Conservation (phyloP, 1,140 invertebrate species). For the Muscidifurax raptorellus region DNA sequence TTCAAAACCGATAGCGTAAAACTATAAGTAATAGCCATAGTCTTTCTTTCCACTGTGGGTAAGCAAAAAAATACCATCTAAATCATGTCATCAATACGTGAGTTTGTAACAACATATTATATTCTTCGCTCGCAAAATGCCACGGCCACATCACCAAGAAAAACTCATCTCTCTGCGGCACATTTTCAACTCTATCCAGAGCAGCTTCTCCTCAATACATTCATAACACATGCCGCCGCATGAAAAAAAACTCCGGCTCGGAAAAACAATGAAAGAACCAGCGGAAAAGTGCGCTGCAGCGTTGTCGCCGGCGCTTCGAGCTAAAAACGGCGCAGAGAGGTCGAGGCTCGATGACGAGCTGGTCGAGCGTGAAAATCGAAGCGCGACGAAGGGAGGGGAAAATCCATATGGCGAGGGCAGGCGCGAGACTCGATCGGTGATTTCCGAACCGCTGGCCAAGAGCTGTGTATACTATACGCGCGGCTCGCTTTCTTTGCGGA, state of each 20-base stretch:
- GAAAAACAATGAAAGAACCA: conserved; percentile 9
- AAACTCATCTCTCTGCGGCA: background rate
- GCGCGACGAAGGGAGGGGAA: background rate
- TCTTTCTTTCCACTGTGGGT: no score
- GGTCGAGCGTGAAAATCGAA: conserved; percentile 51
- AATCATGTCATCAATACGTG: background rate
- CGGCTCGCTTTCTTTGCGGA: background rate
- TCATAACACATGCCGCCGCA: background rate
- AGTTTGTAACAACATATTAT: background rate
- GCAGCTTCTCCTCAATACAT: background rate
- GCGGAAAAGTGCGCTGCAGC: background rate
- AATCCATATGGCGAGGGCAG: conserved; percentile 43
- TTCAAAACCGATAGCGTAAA: no score
- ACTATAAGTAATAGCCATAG: no score
- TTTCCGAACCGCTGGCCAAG: conserved; percentile 35
- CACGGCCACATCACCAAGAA: background rate
- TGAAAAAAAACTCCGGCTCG: background rate
- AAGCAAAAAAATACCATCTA: no score
- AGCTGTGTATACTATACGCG: background rate
- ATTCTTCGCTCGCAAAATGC: no score
- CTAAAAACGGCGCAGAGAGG: conserved; percentile 46
- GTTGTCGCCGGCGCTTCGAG: background rate
- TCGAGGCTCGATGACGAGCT: conserved; percentile 48
- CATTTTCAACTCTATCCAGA: background rate
- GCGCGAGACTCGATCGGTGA: conserved; percentile 22